Conservation (phyloP, 2,797 vertebrate species). For the Alosa sapidissima region DNA sequence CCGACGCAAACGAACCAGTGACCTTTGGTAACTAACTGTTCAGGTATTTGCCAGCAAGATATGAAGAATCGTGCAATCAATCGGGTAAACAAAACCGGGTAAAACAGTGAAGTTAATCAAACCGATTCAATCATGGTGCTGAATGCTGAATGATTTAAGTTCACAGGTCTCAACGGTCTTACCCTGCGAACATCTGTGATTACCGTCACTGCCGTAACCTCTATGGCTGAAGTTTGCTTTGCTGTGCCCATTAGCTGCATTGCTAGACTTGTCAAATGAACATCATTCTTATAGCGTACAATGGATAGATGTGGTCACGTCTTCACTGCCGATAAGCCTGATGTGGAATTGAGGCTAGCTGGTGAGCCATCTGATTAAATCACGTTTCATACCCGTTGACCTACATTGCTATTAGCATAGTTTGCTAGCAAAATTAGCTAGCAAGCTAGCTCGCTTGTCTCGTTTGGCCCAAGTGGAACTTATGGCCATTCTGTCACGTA, state of each 20-base stretch:
- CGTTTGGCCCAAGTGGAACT: slow-evolving; percentile 10
- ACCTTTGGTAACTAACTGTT: background rate
- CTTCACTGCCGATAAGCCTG: background rate
- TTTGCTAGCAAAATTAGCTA: slow-evolving; percentile 13
- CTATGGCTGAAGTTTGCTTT: background rate
- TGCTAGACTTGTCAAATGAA: background rate
- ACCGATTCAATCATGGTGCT: background rate
- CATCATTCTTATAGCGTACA: background rate
- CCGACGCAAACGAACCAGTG: background rate
- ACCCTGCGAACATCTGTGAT: background rate
- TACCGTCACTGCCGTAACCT: background rate
- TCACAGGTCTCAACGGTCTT: background rate
- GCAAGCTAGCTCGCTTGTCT: background rate
- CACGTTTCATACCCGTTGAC: slow-evolving; percentile 3
- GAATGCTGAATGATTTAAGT: background rate
- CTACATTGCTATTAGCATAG: slow-evolving; percentile 23
- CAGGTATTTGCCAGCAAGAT: background rate
- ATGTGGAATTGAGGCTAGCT: background rate
- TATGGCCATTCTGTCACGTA: slow-evolving; percentile 25
- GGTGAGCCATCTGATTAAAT: background rate
- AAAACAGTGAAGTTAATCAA: background rate
- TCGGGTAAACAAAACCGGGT: background rate
- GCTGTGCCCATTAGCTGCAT: background rate
- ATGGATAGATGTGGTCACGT: background rate
- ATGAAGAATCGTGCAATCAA: background rate